A percentile compares a stretch with the other conserved stretches of the same genome.
phyloP scores from a whole-genome alignment of 2,888 invertebrate species.

The Dioctria rufipes region DNA sequence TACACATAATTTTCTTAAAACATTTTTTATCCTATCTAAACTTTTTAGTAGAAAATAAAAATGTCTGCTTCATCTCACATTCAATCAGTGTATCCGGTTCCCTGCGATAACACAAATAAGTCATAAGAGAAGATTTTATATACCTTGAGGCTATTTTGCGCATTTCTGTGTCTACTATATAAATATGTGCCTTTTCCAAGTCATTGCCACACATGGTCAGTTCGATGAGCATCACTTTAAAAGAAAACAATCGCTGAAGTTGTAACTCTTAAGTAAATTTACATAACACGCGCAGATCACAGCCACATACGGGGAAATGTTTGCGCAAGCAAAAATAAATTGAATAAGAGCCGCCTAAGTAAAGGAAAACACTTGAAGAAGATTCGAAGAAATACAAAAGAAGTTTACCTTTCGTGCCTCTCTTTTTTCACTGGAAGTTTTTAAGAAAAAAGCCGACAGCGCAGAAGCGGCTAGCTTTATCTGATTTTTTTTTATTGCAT shows the following conservation, averaged over 20 bases:
- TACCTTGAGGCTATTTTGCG: too few relatives aligned
- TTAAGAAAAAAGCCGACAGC: slow-evolving; percentile 38
- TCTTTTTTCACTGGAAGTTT: slow-evolving; percentile 18
- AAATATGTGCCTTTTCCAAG: neutral
- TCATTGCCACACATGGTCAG: neutral
- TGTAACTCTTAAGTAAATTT: slow-evolving; percentile 42
- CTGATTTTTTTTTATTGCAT: slow-evolving; percentile 6
- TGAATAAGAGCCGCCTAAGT: slow-evolving; percentile 31
- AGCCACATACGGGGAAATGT: slow-evolving; percentile 21
- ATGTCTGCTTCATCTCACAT: too few relatives aligned
- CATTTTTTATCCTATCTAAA: too few relatives aligned
- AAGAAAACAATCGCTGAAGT: slow-evolving; percentile 1
- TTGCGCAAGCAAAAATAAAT: slow-evolving; percentile 48
- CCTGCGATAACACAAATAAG: too few relatives aligned
- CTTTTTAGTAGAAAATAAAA: too few relatives aligned
- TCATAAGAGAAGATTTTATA: too few relatives aligned
- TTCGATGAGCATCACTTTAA: neutral
- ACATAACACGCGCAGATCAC: slow-evolving; percentile 36
- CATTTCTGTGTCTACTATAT: too few relatives aligned
- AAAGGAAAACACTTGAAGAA: slow-evolving; percentile 50
- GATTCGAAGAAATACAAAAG: slow-evolving; percentile 48
- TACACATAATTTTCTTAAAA: too few relatives aligned
- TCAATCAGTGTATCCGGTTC: too few relatives aligned
- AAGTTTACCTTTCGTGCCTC: slow-evolving; percentile 42
- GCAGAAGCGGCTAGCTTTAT: slow-evolving; percentile 37